These are phyloP conservation scores for Seladonia tumulorum DNA, from an alignment of 2,888 invertebrate genomes.

Conservation along the genomic window DNA sequence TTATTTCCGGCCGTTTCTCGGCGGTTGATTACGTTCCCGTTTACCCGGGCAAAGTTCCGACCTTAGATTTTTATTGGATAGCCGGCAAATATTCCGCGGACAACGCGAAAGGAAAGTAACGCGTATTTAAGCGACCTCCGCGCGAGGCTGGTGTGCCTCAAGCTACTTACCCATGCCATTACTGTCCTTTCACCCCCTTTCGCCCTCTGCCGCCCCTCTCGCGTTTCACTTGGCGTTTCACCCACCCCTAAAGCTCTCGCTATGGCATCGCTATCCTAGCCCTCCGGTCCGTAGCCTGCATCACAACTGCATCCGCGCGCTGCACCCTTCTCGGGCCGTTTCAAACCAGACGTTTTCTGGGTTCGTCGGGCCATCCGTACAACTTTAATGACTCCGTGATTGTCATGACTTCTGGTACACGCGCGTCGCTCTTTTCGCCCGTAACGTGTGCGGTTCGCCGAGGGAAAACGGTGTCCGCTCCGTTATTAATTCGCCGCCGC, in stretches of 20 bases:
- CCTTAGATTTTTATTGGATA: constrained; percentile 39
- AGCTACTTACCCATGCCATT: constrained; percentile 70
- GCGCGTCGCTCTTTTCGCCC: constrained; percentile 44
- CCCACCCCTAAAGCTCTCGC: background rate
- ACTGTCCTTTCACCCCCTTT: constrained; percentile 58
- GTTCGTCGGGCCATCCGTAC: constrained; percentile 48
- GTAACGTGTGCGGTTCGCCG: constrained; percentile 50
- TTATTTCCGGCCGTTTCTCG: background rate
- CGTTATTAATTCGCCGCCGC: constrained; percentile 46
- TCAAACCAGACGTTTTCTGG: constrained; percentile 55
- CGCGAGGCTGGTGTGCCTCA: constrained; percentile 44
- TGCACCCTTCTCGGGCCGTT: constrained; percentile 50
- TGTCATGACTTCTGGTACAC: constrained; percentile 65
- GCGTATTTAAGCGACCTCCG: constrained; percentile 25
- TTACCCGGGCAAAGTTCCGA: background rate
- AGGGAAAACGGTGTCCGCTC: constrained; percentile 48
- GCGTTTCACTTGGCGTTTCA: constrained; percentile 31
- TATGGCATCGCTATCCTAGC: constrained; percentile 24
- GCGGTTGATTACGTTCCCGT: constrained; percentile 1
- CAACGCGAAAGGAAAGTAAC: constrained; percentile 40
- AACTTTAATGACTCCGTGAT: constrained; percentile 70
- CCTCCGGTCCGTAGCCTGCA: constrained; percentile 29
- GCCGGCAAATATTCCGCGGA: constrained; percentile 24
- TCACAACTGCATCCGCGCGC: constrained; percentile 44
- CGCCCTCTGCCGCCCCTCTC: background rate